Evolutionary conservation across 2,888 invertebrate genomes (phyloP), one percentile per base, ranked within the genome.

Genomic region (Synergus japonicus): DNA sequence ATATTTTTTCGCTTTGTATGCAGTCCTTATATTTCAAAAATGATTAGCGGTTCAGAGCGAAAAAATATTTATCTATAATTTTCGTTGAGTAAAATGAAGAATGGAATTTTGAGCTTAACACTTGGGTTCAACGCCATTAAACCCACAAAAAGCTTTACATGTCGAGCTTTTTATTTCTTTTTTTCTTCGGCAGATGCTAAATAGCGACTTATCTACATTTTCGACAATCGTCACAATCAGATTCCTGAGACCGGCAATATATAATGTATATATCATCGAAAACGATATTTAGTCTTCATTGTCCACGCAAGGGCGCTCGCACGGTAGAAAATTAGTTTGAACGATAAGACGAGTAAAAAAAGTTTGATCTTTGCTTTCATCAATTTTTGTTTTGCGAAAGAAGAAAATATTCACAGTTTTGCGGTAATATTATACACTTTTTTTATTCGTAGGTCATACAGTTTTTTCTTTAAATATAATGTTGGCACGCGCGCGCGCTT

Each of bases 261-360:
- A 37, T 73, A 54, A 49, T 67, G 46, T 67, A 73, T 66, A 41
- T 66, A 66, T 43, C 41, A 66, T 73, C 41, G 37, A 73, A 58
- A 73, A 73, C 54, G 37, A 73, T 49, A 73, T 73, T 73, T 58
- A 73, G 73, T 73, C 54, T 54, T 73, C 41, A 73, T 73, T 73
- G 49, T 73, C 54, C 73, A 73, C 73, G 54, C 73, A 73, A 58
- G 73, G 73, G 73, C 73, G 73, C 73, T 73, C 73, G 73, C 49
- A 54, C 29, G 15, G 41, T 73, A 73, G 37, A 73, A 73, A 73
- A 73, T 73, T 54, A 12, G 41, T 73, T 69, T 73, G 73, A 54
- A 73, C 73, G 73, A 54, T 54, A 73, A 58, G 73, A 73, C 54
- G 73, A 73, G 73, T 73, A 73, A 73, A 73, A 54, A 73, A 73